These are phyloP conservation scores for Florisuga fusca DNA, from an alignment of 2,797 vertebrate genomes.

Conservation along the genomic window DNA sequence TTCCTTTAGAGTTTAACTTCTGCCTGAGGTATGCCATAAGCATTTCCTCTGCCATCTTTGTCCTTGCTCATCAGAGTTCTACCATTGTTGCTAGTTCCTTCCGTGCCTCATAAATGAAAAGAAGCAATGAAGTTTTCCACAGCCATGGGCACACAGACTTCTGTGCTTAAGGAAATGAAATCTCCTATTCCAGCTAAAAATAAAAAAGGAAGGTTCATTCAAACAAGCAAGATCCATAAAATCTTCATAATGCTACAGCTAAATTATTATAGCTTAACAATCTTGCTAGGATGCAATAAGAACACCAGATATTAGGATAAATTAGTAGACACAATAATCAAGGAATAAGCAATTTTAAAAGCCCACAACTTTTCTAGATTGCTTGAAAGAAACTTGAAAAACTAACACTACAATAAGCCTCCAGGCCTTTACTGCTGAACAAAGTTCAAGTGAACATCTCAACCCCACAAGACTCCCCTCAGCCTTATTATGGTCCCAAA, in stretches of 20 bases:
- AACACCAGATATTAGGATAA: accelerated
- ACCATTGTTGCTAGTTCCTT: background rate
- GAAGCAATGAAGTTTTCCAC: background rate
- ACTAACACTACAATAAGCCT: background rate
- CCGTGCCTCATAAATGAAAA: accelerated
- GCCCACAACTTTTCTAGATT: background rate
- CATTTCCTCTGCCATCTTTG: background rate
- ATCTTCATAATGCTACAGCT: background rate
- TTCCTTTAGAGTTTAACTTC: background rate
- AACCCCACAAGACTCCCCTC: accelerated
- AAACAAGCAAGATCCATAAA: background rate
- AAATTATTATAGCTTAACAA: too few relatives aligned
- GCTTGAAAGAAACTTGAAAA: background rate
- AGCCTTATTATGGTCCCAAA: accelerated
- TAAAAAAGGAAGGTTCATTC: background rate
- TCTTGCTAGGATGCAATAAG: background rate
- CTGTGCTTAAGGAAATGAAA: background rate
- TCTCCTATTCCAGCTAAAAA: background rate
- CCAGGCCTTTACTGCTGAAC: accelerated
- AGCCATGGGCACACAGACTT: accelerated
- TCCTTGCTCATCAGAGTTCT: background rate
- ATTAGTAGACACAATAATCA: background rate
- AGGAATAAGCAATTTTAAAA: background rate
- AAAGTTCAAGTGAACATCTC: background rate
- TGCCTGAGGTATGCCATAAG: background rate